phyloP scores from a whole-genome alignment of 2,888 invertebrate genomes.

The Drepana falcataria region DNA sequence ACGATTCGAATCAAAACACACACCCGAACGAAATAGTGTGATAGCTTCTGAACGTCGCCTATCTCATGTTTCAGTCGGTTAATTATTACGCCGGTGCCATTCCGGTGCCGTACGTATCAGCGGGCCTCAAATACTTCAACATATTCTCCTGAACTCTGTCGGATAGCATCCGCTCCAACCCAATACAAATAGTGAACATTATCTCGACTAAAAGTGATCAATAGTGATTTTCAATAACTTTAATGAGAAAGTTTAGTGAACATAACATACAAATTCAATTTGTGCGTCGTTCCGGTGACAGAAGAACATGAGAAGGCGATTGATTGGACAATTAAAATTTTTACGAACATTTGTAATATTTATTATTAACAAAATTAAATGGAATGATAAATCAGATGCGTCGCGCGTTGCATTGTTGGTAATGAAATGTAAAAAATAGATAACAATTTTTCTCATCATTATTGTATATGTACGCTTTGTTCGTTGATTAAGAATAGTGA shows the following conservation, averaged over 20 bases:
- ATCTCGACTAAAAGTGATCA: constrained; percentile 40
- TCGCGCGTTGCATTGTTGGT: constrained; percentile 70
- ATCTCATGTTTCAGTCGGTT: constrained; percentile 82
- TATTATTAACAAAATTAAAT: constrained; percentile 35
- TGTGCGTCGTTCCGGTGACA: constrained; percentile 42
- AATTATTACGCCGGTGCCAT: constrained; percentile 76
- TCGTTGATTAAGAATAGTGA: constrained; percentile 56
- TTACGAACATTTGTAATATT: constrained; percentile 44
- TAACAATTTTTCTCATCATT: constrained; percentile 35
- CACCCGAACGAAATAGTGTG: constrained; percentile 92
- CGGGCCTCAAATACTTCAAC: constrained; percentile 62
- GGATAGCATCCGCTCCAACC: constrained; percentile 36
- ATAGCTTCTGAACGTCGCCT: constrained; percentile 85
- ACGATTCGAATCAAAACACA: constrained; percentile 89
- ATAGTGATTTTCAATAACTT: constrained; percentile 47
- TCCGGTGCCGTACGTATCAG: constrained; percentile 69
- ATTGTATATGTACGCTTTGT: constrained; percentile 60
- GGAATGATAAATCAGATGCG: constrained; percentile 49
- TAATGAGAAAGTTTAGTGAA: constrained; percentile 50
- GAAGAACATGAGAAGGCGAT: constrained; percentile 74
- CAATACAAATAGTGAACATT: constrained; percentile 33
- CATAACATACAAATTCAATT: constrained; percentile 25
- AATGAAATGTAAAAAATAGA: constrained; percentile 52
- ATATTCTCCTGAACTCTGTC: constrained; percentile 56
- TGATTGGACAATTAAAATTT: constrained; percentile 63